Conservation (phyloP, 2,797 vertebrate species). For the Gambusia yucatana region DNA sequence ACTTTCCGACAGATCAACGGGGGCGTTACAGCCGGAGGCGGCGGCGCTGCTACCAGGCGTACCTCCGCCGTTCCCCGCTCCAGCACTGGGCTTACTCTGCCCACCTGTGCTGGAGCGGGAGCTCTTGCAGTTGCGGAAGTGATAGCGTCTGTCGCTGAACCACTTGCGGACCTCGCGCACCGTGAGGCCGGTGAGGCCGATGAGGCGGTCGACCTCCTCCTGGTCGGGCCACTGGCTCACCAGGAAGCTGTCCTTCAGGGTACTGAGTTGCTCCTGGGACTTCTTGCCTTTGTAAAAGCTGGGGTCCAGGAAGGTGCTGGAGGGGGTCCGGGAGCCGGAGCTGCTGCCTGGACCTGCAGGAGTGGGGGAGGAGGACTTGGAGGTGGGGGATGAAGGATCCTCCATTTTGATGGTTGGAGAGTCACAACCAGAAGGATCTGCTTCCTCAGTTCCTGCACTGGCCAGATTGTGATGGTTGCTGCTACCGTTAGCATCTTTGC, state of each 20-base stretch:
- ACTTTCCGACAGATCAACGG: constrained; percentile 76
- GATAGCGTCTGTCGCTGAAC: constrained; percentile 97
- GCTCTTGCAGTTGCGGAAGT: constrained; percentile 89
- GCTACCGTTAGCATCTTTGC: constrained; percentile 40
- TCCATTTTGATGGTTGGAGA: constrained; percentile 50
- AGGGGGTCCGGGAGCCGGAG: constrained; percentile 81
- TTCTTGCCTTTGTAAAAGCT: constrained; percentile 93
- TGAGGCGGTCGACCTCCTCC: constrained; percentile 92
- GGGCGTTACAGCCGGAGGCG: constrained; percentile 46
- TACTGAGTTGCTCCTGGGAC: constrained; percentile 91
- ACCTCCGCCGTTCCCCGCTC: constrained; percentile 20
- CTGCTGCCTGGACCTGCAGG: constrained; percentile 61
- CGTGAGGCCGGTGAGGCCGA: constrained; percentile 89
- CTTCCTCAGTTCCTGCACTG: constrained; percentile 49
- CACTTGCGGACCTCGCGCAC: constrained; percentile 96
- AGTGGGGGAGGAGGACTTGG: constrained; percentile 74
- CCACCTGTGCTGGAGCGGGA: constrained; percentile 59
- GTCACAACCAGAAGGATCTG: constrained; percentile 29
- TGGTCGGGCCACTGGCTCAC: constrained; percentile 92
- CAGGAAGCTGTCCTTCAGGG: constrained; percentile 94
- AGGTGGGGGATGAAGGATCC: constrained; percentile 73
- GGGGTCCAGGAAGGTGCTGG: constrained; percentile 85
- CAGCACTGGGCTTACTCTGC: constrained; percentile 49
- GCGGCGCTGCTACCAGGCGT: constrained; percentile 34
- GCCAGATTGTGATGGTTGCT: constrained; percentile 33